Conservation (phyloP, 64 coral and sea anemone genomes). For the Trachythela sp. region DNA sequence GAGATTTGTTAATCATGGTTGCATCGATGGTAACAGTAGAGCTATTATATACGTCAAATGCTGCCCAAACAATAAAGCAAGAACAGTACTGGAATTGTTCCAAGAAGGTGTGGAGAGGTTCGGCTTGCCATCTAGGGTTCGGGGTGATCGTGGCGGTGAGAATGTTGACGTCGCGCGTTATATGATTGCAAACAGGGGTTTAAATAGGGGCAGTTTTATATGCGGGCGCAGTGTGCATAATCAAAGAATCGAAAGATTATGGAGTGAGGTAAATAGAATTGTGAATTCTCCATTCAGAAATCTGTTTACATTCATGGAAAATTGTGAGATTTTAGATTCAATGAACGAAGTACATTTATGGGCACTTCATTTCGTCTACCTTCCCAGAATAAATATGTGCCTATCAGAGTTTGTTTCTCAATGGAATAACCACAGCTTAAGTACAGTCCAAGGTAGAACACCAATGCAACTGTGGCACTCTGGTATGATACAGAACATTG, state of each 20-base stretch:
- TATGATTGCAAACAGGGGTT: neutral
- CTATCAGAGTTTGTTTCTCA: constrained; percentile 21
- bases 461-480: constrained; percentile 2
- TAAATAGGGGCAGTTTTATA: constrained; percentile 13
- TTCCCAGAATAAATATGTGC: neutral
- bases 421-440: constrained; percentile 25
- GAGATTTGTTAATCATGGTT: constrained; percentile 12
- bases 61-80: neutral
- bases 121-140: neutral
- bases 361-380: neutral
- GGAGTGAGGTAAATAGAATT: constrained; percentile 8
- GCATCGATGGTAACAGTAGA: constrained; percentile 7
- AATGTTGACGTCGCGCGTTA: neutral
- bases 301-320: constrained; percentile 6
- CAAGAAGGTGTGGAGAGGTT: neutral
- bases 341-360: neutral
- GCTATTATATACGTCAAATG: constrained; percentile 10
- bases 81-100: constrained; percentile 1
- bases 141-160: neutral
- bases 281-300: neutral
- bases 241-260: constrained; percentile 8
- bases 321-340: neutral
- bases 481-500: constrained; percentile 12
- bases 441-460: neutral
- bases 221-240: constrained; percentile 6